These are phyloP conservation scores for Limanda limanda DNA, from an alignment of 2,113 vertebrate genomes.

Conservation along the genomic window DNA sequence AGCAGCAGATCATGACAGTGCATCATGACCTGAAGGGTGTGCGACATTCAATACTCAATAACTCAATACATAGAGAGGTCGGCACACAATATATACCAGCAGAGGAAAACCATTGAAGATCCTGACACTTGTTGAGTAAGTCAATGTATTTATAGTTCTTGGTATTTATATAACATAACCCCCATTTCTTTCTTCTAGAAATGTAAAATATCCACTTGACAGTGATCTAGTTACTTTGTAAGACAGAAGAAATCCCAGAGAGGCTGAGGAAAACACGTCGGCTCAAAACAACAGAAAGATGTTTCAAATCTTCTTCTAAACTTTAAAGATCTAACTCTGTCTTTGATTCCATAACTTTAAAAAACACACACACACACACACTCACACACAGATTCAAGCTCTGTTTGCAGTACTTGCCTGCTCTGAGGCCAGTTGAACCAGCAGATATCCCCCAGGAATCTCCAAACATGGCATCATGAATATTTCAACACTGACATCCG, in stretches of 20 bases:
- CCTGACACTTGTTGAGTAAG: not conserved
- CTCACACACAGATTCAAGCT: conserved; percentile 6
- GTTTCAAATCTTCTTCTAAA: conserved; percentile 21
- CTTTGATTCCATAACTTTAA: conserved; percentile 38
- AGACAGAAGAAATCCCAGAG: not conserved
- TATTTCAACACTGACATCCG: conserved; percentile 80
- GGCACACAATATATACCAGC: not conserved
- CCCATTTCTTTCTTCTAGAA: conserved; percentile 4
- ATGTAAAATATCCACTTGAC: not conserved
- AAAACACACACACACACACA: conserved; percentile 3
- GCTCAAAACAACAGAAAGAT: not conserved
- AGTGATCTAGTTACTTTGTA: too few relatives aligned
- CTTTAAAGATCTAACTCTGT: conserved; percentile 18
- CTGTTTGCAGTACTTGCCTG: not conserved
- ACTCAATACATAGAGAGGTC: too few relatives aligned
- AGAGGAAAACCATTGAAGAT: not conserved
- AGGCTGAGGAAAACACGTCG: too few relatives aligned
- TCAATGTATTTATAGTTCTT: not conserved
- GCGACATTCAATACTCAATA: too few relatives aligned
- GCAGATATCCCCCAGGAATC: conserved; percentile 77
- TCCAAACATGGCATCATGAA: conserved; percentile 81
- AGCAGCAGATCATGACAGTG: too few relatives aligned
- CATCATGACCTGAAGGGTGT: too few relatives aligned
- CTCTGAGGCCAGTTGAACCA: conserved; percentile 77
- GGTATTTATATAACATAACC: too few relatives aligned